These are phyloP conservation scores for Scortum barcoo DNA, from an alignment of 2,113 vertebrate species.

Conservation along the genomic window DNA sequence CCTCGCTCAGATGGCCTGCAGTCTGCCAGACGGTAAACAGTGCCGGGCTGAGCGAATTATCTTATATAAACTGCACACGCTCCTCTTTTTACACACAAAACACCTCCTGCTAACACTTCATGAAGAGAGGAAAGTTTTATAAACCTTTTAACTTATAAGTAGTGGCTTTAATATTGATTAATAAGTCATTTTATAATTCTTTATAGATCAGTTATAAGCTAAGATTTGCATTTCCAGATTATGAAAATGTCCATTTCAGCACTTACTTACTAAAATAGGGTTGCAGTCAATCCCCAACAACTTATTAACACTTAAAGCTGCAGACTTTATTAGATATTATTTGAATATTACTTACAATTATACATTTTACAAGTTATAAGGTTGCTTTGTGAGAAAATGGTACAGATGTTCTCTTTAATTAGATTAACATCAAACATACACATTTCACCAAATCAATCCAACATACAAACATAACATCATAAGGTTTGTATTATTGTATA, in stretches of 20 bases:
- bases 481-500: no score
- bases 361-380: no score
- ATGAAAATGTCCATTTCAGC: not conserved
- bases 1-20: slow-evolving; percentile 31
- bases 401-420: no score
- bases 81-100: not conserved
- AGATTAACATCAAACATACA: no score
- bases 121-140: not conserved
- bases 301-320: no score
- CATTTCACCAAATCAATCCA: no score
- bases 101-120: not conserved
- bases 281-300: not conserved
- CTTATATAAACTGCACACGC: not conserved
- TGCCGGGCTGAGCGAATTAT: not conserved
- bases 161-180: not conserved
- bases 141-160: not conserved
- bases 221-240: not conserved
- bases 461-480: no score
- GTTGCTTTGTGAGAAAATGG: no score
- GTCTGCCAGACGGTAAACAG: slow-evolving; percentile 38
- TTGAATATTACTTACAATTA: no score
- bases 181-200: not conserved
- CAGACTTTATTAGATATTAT: no score
- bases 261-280: not conserved
- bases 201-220: not conserved